phyloP scores from a whole-genome alignment of 2,888 invertebrate species.

The Calameuta idolon region DNA sequence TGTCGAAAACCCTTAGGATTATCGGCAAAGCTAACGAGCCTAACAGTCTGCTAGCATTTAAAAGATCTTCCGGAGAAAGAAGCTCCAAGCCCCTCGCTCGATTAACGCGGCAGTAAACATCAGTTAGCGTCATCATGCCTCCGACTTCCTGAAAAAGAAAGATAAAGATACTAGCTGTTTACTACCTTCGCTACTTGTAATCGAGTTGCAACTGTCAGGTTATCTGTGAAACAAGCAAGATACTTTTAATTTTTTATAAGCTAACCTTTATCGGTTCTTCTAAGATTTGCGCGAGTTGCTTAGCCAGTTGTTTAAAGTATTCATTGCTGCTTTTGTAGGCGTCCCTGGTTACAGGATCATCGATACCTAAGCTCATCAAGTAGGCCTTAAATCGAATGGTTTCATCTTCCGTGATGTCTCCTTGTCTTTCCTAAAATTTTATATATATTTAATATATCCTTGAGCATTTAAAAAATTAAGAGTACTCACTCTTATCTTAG shows the following conservation, averaged over 20 bases:
- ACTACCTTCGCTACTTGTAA: too few relatives aligned
- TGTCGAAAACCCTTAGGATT: conserved; percentile 87
- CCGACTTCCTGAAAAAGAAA: conserved; percentile 78
- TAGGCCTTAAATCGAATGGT: conserved; percentile 96
- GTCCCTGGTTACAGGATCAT: conserved; percentile 96
- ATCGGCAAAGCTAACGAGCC: conserved; percentile 77
- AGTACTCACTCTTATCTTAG: conserved; percentile 81
- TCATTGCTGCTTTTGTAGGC: conserved; percentile 86
- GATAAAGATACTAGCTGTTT: background rate
- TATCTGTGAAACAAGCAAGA: too few relatives aligned
- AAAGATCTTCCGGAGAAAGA: conserved; percentile 95
- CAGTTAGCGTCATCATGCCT: conserved; percentile 96
- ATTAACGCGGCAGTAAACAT: conserved; percentile 97
- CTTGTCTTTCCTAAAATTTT: conserved; percentile 82
- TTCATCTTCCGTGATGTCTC: conserved; percentile 97
- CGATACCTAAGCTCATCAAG: conserved; percentile 95
- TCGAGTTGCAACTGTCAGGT: too few relatives aligned
- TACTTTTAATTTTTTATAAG: conserved; percentile 17
- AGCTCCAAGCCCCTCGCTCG: conserved; percentile 95
- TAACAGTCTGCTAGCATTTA: conserved; percentile 88
- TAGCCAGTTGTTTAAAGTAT: conserved; percentile 87
- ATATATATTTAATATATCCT: conserved; percentile 13
- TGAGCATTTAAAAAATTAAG: conserved; percentile 1
- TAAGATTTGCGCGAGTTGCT: conserved; percentile 86
- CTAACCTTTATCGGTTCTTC: conserved; percentile 82